These are phyloP conservation scores for Papilio polyxenes DNA, from an alignment of 1,140 invertebrate genomes.

Conservation along the genomic window DNA sequence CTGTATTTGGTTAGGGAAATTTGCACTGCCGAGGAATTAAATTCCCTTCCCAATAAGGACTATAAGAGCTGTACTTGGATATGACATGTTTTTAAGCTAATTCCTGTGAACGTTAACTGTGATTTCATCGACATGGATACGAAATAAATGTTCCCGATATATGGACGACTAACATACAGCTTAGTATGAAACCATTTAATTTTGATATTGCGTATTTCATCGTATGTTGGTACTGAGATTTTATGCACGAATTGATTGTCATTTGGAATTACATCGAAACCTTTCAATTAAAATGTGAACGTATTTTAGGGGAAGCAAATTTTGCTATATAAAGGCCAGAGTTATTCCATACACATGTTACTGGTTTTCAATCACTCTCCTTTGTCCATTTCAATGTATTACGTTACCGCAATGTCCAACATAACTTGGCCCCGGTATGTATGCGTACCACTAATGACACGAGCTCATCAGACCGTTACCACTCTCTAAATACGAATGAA, in stretches of 20 bases:
- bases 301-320: not conserved
- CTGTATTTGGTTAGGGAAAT: not conserved
- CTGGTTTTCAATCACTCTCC: not conserved
- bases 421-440: not conserved
- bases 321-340: not conserved
- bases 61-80: too few relatives aligned
- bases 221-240: not conserved
- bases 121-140: not conserved
- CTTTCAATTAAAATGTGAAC: conserved; percentile 4
- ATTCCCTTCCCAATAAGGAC: not conserved
- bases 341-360: not conserved
- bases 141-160: not conserved
- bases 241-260: not conserved
- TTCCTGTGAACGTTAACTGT: not conserved
- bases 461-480: not conserved
- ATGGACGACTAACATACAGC: not conserved
- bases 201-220: not conserved
- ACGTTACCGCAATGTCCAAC: not conserved
- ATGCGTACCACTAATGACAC: not conserved
- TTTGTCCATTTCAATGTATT: not conserved
- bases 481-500: not conserved
- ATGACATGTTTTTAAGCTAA: not conserved
- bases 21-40: not conserved
- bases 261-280: conserved; percentile 8
- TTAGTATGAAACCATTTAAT: not conserved